Evolutionary conservation across 2,113 vertebrate species (phyloP), one percentile per base, ranked within the genome.

Genomic region (Anguilla rostrata): DNA sequence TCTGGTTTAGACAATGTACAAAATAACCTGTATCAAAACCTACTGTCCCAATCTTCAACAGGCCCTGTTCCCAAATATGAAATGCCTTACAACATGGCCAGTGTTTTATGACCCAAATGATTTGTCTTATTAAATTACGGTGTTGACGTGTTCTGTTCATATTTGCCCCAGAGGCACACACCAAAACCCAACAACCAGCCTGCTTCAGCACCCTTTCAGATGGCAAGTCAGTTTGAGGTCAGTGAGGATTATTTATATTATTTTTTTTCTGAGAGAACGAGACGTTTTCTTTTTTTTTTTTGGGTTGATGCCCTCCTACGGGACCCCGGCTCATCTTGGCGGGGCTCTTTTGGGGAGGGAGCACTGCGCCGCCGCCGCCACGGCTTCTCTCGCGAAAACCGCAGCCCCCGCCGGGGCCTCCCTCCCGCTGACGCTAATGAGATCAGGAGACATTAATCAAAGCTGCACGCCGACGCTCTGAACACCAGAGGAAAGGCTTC

Each of bases 361-460:
- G 18, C 26, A 39, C 56, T 7, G 49, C n/a, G 39, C 53, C 12
- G 56, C 26, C 3, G 39, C 49, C 57, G 46, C 15, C 7, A 1
- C 57, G 15, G 12, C 57, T 14, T 14, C 57, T 16, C 57, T 9
- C 5, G 43, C 4, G 43, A 9, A 46, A 46, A 46, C 43, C 11
- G 49, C 40, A 16, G 15, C 6, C 80, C 80, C 80, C 80, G 4
- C 81, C n/a, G 49, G 26, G 8, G n/a, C 29, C 20, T 56, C 29
- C 49, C 82, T 63, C 53, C 8, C 26, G 26, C 49, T 39, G 49
- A 34, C 34, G 82, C 34, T 83, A 60, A 83, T 83, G 82, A 39
- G 82, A 83, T 39, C 26, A 60, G 29, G 20, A 83, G 53, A 18
- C 49, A 56, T 56, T 26, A 83, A 83, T 82, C 80, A 82, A 82